Percentiles rank a stretch among this genome's conserved stretches.
phyloP scores from a whole-genome alignment of 30 jellyfish, hydroid and myxozoan genomes.

The Chrysaora quinquecirrha region DNA sequence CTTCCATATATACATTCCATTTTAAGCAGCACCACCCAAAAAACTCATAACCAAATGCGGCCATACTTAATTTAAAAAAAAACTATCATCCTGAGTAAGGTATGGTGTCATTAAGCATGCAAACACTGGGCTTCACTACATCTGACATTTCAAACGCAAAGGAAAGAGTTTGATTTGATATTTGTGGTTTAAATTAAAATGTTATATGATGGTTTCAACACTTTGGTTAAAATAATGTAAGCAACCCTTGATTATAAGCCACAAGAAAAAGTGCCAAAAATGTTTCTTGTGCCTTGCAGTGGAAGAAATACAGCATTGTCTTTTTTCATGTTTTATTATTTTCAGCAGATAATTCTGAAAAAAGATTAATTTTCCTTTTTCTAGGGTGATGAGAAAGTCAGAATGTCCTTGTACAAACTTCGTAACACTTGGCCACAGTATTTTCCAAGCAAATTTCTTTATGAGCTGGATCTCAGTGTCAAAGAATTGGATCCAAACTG shows the following conservation, averaged over 20 bases:
- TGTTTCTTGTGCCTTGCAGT: neutral
- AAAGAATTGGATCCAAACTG: conserved; percentile 82
- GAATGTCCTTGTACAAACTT: conserved; percentile 77
- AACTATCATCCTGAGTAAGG: neutral
- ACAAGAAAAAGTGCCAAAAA: too few relatives aligned
- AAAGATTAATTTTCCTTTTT: neutral
- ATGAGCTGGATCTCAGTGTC: conserved; percentile 72
- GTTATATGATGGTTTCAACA: neutral
- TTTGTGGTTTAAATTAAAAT: neutral
- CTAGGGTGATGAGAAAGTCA: conserved; percentile 84
- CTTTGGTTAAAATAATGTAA: too few relatives aligned
- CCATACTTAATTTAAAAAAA: too few relatives aligned
- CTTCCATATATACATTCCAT: too few relatives aligned
- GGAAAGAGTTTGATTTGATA: neutral
- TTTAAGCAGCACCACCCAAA: too few relatives aligned
- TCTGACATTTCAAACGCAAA: neutral
- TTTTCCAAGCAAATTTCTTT: conserved; percentile 53
- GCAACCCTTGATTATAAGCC: too few relatives aligned
- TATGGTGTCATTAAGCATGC: too few relatives aligned
- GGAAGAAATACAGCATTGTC: neutral
- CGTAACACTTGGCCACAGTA: conserved; percentile 90
- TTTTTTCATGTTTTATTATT: neutral
- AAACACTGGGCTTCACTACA: neutral
- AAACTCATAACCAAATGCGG: too few relatives aligned
- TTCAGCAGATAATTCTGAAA: neutral